Evolutionary conservation across 1,140 invertebrate genomes (phyloP).

Genomic region (Philotrypesis tridentata): DNA sequence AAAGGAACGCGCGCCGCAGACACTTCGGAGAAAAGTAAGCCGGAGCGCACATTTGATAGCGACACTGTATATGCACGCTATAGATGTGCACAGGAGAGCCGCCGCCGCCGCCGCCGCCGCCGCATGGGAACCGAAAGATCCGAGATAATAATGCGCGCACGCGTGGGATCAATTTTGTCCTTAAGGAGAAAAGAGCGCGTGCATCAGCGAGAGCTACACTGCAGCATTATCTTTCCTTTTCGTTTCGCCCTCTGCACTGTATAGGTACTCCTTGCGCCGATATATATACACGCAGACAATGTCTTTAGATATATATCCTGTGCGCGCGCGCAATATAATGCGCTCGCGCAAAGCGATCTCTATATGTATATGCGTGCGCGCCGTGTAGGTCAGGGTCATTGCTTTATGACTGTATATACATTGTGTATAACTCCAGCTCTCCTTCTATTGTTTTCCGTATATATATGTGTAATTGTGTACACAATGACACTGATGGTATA

Average conservation of each 20-base stretch:
- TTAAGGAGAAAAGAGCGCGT: background rate
- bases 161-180: constrained; percentile 39
- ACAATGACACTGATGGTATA: too few relatives aligned
- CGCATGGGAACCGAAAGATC: constrained; percentile 31
- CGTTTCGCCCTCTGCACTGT: too few relatives aligned
- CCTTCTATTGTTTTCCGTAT: background rate
- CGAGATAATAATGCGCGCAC: constrained; percentile 9
- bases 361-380: too few relatives aligned
- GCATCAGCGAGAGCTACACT: background rate
- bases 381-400: background rate
- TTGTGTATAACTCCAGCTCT: background rate
- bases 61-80: too few relatives aligned
- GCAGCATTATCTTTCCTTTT: constrained; percentile 20
- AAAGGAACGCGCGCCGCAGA: background rate
- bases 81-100: too few relatives aligned
- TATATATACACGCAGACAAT: background rate
- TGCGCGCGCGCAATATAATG: background rate
- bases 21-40: background rate
- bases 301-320: too few relatives aligned
- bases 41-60: background rate
- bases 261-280: too few relatives aligned
- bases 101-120: too few relatives aligned
- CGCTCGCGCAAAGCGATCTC: background rate
- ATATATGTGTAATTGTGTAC: background rate
- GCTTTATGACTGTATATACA: background rate